These are phyloP conservation scores for Papilio polytes DNA, from an alignment of 1,140 invertebrate genomes.

Conservation along the genomic window DNA sequence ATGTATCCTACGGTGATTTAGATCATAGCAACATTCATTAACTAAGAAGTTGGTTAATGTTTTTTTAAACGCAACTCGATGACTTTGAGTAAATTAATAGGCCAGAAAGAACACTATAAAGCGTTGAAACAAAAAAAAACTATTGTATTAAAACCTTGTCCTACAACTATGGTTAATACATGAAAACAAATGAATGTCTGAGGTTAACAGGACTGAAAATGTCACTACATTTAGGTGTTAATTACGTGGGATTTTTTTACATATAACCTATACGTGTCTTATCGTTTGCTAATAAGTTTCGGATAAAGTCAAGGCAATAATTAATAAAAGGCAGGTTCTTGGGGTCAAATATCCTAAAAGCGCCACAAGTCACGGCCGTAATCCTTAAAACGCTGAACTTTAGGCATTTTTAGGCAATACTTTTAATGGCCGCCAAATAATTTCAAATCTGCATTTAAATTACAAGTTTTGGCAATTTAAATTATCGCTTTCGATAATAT, in stretches of 20 bases:
- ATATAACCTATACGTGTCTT: not conserved
- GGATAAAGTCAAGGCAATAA: slow-evolving; percentile 4
- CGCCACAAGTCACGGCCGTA: not conserved
- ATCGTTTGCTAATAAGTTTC: not conserved
- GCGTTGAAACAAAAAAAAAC: too few species aligned
- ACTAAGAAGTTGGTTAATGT: too few species aligned
- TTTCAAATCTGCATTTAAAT: not conserved
- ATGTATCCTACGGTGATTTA: not conserved
- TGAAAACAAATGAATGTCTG: not conserved
- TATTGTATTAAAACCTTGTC: too few species aligned
- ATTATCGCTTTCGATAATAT: too few species aligned
- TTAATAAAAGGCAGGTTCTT: not conserved
- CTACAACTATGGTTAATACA: not conserved
- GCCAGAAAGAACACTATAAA: too few species aligned
- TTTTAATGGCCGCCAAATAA: not conserved
- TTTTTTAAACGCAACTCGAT: too few species aligned
- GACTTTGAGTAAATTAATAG: too few species aligned
- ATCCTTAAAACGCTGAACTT: not conserved
- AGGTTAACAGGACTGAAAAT: not conserved
- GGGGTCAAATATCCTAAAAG: not conserved
- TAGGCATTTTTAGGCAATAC: not conserved
- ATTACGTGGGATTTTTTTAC: not conserved
- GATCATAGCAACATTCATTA: too few species aligned
- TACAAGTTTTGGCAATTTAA: not conserved
- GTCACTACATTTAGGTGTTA: not conserved